These are phyloP conservation scores for Melanotaenia pygmaea DNA, from an alignment of 2,797 vertebrate species.

Conservation along the genomic window DNA sequence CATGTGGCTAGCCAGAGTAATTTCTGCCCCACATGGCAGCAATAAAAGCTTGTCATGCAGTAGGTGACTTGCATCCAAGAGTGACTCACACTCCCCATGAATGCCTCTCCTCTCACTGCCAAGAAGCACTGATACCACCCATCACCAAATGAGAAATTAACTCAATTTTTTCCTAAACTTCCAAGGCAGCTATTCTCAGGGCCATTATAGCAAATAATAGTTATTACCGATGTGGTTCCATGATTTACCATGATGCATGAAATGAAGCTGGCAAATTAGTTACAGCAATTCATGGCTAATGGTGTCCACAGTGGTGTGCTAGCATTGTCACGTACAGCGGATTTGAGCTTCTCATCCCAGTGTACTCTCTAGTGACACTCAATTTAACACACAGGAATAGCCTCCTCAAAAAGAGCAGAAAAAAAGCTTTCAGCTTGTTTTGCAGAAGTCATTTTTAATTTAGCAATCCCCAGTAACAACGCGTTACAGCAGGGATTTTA, in stretches of 20 bases:
- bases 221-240: conserved; percentile 66
- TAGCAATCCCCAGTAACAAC: background rate
- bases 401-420: too few relatives aligned
- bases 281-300: conserved; percentile 69
- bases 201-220: conserved; percentile 62
- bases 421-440: background rate
- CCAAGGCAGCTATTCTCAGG: conserved; percentile 65
- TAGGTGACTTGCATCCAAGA: conserved; percentile 59
- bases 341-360: conserved; percentile 24
- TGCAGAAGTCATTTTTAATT: background rate
- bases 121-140: conserved; percentile 42
- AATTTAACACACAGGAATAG: conserved; percentile 13
- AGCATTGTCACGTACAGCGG: conserved; percentile 18
- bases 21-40: conserved; percentile 39
- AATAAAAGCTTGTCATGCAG: conserved; percentile 52
- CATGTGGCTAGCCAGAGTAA: conserved; percentile 27
- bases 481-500: background rate
- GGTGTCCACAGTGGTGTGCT: conserved; percentile 47
- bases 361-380: conserved; percentile 5
- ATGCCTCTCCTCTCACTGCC: conserved; percentile 46
- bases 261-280: conserved; percentile 76
- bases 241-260: conserved; percentile 79
- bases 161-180: conserved; percentile 61
- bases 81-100: conserved; percentile 56
- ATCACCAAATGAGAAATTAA: conserved; percentile 64